These are phyloP conservation scores for Canis aureus DNA, from an alignment of 2,113 vertebrate genomes.

Conservation along the genomic window DNA sequence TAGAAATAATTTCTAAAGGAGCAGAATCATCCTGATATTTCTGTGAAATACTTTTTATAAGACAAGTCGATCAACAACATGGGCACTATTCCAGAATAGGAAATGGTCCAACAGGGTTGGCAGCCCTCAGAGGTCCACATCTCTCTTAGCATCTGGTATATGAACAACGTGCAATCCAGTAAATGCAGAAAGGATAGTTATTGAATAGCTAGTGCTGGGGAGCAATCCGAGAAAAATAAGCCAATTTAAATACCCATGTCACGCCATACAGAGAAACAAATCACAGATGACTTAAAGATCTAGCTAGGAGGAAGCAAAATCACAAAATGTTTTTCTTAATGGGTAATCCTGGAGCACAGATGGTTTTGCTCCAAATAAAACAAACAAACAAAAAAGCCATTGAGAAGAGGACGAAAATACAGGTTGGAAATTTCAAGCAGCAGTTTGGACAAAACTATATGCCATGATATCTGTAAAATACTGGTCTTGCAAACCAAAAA, in stretches of 20 bases:
- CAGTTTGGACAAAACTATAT: neutral
- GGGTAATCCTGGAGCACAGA: neutral
- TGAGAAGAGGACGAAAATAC: neutral
- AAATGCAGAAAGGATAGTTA: neutral
- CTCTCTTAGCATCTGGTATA: accelerated
- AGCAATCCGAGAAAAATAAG: neutral
- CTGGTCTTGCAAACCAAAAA: neutral
- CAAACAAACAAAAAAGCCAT: neutral
- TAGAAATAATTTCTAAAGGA: neutral
- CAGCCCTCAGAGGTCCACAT: accelerated
- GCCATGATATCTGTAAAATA: neutral
- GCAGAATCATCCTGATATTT: neutral
- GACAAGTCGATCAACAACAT: neutral
- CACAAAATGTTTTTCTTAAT: neutral
- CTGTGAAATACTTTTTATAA: neutral
- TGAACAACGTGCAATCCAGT: too few relatives aligned
- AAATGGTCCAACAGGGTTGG: accelerated
- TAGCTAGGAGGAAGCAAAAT: neutral
- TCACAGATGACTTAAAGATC: neutral
- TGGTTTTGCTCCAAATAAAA: neutral
- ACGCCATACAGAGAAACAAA: neutral
- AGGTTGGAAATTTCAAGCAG: neutral
- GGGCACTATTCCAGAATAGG: neutral
- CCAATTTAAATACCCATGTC: neutral
- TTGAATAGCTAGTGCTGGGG: neutral